Evolutionary conservation across 92 coral and sea anemone species (phyloP).

Genomic region (Epizoanthus rinbou): DNA sequence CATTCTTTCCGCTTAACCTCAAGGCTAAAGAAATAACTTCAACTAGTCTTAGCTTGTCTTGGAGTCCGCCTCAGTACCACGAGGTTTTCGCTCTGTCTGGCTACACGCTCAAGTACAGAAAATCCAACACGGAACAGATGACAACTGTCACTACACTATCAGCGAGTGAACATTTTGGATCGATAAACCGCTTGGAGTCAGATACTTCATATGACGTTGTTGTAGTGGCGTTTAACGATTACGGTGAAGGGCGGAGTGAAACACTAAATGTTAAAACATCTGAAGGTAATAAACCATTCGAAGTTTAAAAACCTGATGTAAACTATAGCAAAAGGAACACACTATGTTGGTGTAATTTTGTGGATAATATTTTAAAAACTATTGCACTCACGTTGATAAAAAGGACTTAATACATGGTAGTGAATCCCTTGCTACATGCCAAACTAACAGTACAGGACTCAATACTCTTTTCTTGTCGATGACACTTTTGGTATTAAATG

Average conservation of each 20-base stretch:
- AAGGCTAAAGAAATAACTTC: neutral
- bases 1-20: neutral
- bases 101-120: conserved; percentile 30
- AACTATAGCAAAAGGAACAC: too few species aligned
- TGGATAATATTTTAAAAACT: too few species aligned
- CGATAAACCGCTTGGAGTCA: conserved; percentile 16
- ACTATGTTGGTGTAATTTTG: too few species aligned
- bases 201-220: conserved; percentile 33
- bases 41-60: neutral
- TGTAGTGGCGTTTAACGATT: conserved; percentile 36
- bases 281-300: conserved; percentile 1
- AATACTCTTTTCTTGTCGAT: too few species aligned
- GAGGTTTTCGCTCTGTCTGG: conserved; percentile 22
- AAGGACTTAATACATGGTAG: too few species aligned
- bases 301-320: too few species aligned
- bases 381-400: too few species aligned
- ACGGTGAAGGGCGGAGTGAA: conserved; percentile 22
- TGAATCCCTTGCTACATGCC: too few species aligned
- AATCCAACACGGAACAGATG: conserved; percentile 13
- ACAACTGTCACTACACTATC: neutral
- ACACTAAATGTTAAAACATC: conserved; percentile 8
- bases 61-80: conserved; percentile 32
- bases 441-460: too few species aligned
- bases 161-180: neutral
- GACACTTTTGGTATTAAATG: too few species aligned